Base-by-base conservation (phyloP, 2,888 invertebrate genomes). In the Chrysolina americana region DNA sequence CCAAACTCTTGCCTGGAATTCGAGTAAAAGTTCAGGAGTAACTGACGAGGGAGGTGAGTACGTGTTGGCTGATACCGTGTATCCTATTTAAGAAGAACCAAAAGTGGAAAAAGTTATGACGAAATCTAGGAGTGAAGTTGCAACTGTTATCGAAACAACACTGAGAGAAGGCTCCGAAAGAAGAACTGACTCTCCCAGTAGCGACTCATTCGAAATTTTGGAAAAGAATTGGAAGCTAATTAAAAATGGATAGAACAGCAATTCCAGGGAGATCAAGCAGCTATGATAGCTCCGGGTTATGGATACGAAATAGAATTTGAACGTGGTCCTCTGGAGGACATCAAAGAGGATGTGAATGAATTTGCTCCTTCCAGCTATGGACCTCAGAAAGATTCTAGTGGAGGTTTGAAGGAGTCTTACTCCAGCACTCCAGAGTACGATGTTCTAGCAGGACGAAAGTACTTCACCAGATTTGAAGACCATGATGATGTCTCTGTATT, bases 401-500 rank as follows among this genome's bases (percentile, higher is more conserved):
- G 96, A 47, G 95, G 95, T 82, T 93, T 95, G 83, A 94, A 96
- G 82, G 96, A 96, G 83, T 96, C 96, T 0, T 94, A 94, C 76
- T 96, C 96, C 9, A 97, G 97, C 83, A 95, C 97, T 0, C 98
- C 98, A 0, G 98, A 98, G 84, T 96, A 95, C 81, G 96, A 97
- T 88, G 93, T 95, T 80, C 88, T 96, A 73, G 93, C 95, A 70
- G 93, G 95, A n/a, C 92, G 94, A 83, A 94, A 94, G 84, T 95
- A 94, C 87, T 94, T 96, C 83, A 92, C 94, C 4, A 93, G 93
- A 80, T 91, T 92, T 80, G 93, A 94, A n/a, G 97, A 98, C 81
- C 95, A 95, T 85, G 98, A 98, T 85, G 96, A 97, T 85, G 91
- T 96, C 59, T 98, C 98, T 0, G 93, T 98, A 87, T 96, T 94